Percentiles rank a stretch among this genome's conserved stretches.
Conservation (phyloP, 1,140 invertebrate genomes). For the Hydropsyche tenuis region DNA sequence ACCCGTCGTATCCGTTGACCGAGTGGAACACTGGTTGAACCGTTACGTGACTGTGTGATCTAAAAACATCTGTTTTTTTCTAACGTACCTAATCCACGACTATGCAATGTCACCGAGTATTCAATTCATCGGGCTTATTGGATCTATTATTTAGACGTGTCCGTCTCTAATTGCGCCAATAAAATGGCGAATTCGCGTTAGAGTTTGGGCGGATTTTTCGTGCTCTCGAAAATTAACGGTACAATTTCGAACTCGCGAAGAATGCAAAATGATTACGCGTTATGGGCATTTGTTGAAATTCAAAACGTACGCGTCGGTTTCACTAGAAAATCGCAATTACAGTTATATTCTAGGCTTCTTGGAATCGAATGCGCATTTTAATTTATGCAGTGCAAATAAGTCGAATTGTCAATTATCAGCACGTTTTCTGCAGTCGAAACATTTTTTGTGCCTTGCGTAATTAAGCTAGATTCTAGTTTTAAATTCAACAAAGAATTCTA, state of each 20-base stretch:
- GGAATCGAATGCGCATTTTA: too few species aligned
- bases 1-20: slow-evolving; percentile 24
- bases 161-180: too few species aligned
- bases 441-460: too few species aligned
- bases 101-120: not conserved
- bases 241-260: not conserved
- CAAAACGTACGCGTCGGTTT: not conserved
- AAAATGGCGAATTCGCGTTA: too few species aligned
- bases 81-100: not conserved
- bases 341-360: not conserved
- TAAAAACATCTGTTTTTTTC: slow-evolving; percentile 32
- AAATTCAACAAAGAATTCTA: too few species aligned
- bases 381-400: too few species aligned
- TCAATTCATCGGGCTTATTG: too few species aligned
- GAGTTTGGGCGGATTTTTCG: not conserved
- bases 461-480: too few species aligned
- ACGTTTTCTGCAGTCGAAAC: too few species aligned
- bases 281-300: slow-evolving; percentile 1
- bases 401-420: too few species aligned
- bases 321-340: not conserved
- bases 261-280: slow-evolving; percentile 8
- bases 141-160: too few species aligned
- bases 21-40: slow-evolving; percentile 26
- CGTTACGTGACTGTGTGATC: slow-evolving; percentile 41
- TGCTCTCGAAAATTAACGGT: slow-evolving; percentile 5